Evolutionary conservation across 2,888 invertebrate genomes (phyloP).

Genomic region (Dryococelus australis): DNA sequence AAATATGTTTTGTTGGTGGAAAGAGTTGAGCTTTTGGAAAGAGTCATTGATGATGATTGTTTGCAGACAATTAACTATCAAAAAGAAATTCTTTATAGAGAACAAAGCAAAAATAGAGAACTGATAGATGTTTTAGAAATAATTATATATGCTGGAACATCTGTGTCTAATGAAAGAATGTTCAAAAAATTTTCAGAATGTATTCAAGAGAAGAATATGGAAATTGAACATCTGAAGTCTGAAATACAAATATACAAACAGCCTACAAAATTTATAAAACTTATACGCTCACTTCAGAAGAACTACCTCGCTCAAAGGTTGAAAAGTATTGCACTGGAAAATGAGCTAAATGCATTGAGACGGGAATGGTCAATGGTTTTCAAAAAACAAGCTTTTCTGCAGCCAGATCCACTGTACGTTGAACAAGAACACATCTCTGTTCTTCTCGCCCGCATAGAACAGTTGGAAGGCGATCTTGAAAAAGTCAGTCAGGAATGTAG

Average conservation of each 20-base stretch:
- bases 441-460: background rate
- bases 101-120: background rate
- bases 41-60: background rate
- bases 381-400: background rate
- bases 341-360: background rate
- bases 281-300: background rate
- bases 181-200: background rate
- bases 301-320: background rate
- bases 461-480: background rate
- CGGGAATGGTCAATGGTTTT: background rate
- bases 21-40: background rate
- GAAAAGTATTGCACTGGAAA: background rate
- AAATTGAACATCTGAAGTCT: background rate
- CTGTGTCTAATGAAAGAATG: background rate
- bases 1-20: background rate
- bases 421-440: background rate
- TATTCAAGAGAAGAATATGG: background rate
- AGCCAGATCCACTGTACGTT: background rate
- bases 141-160: background rate
- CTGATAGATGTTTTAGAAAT: background rate
- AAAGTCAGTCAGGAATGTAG: background rate
- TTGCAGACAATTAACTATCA: background rate
- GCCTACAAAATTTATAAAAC: background rate
- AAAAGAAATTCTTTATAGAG: background rate
- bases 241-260: background rate